These are phyloP conservation scores for Papilio gigon DNA, from an alignment of 2,888 invertebrate species.

Conservation along the genomic window DNA sequence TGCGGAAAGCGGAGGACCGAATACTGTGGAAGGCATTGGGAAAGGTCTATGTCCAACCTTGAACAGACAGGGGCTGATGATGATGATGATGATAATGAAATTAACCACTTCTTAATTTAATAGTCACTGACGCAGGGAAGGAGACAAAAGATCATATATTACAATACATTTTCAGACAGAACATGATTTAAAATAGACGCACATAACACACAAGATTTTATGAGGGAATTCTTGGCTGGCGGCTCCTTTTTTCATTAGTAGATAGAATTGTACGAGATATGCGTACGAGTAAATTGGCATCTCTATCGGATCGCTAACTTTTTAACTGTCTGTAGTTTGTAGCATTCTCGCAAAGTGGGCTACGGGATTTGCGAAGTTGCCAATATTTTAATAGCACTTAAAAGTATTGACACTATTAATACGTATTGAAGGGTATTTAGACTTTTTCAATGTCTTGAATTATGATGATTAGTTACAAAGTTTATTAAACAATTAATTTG, in stretches of 20 bases:
- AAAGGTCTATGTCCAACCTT: too few species aligned
- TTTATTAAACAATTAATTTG: too few species aligned
- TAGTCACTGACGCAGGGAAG: background rate
- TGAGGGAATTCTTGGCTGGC: constrained; percentile 36
- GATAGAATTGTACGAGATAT: constrained; percentile 12
- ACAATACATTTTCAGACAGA: constrained; percentile 26
- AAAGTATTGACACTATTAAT: background rate
- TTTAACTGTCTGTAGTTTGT: constrained; percentile 22
- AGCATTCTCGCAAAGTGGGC: constrained; percentile 19
- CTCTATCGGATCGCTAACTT: constrained; percentile 24
- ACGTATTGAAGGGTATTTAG: background rate
- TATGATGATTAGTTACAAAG: too few species aligned
- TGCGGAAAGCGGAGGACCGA: too few species aligned
- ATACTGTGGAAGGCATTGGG: too few species aligned
- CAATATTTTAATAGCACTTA: constrained; percentile 17
- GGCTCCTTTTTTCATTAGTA: constrained; percentile 19
- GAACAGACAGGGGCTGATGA: too few species aligned
- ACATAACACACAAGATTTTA: constrained; percentile 27
- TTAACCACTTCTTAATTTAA: constrained; percentile 1
- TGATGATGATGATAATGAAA: too few species aligned
- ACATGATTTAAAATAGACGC: constrained; percentile 33
- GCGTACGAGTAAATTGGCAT: constrained; percentile 23
- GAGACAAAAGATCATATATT: constrained; percentile 9
- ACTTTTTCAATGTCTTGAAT: constrained; percentile 3
- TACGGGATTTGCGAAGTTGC: constrained; percentile 13